Conservation (phyloP, 2,888 invertebrate species). For the Apomyelois bistriatella region DNA sequence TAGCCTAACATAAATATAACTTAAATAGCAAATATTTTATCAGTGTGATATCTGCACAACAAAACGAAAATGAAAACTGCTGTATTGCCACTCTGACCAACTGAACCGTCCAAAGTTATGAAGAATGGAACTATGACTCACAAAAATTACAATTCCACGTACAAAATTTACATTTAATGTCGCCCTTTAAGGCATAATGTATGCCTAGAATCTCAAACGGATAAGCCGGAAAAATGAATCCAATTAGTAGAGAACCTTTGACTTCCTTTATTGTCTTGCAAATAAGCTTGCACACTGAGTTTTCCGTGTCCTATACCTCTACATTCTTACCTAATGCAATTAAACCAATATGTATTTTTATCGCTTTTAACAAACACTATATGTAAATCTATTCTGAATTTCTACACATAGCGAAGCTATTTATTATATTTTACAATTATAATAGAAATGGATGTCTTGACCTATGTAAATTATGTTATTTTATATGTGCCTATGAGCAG, state of each 20-base stretch:
- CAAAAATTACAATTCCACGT: not conserved
- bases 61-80: no score
- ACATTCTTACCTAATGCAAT: not conserved
- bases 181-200: conserved; percentile 1
- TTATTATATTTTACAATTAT: not conserved
- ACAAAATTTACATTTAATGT: not conserved
- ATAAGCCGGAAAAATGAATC: conserved; percentile 3
- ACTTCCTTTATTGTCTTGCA: not conserved
- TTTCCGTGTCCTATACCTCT: not conserved
- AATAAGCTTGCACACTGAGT: not conserved
- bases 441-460: not conserved
- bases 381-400: not conserved
- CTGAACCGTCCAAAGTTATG: no score
- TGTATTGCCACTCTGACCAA: no score
- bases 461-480: not conserved
- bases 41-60: no score
- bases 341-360: not conserved
- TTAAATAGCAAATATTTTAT: no score
- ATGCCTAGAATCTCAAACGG: conserved; percentile 5
- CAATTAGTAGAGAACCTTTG: not conserved
- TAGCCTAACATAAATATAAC: no score
- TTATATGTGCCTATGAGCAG: not conserved
- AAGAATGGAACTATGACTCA: no score
- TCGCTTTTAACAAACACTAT: not conserved
- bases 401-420: not conserved